Conservation (phyloP, 92 coral and sea anemone species). For the Pocillopora meandrina region DNA sequence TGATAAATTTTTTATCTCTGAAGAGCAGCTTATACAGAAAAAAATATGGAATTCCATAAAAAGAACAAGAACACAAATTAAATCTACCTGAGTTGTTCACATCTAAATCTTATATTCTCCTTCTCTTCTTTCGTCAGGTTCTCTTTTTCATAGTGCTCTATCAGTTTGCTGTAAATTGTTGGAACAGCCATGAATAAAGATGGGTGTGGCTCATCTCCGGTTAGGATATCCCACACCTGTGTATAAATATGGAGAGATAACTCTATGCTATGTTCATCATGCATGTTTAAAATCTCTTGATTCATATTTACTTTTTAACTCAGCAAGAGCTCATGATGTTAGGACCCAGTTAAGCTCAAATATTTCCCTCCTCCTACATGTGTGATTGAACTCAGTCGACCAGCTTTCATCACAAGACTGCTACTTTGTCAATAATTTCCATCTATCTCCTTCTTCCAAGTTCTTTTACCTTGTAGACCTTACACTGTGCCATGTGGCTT, state of each 20-base stretch:
- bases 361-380: too few relatives aligned
- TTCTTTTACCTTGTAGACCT: too few relatives aligned
- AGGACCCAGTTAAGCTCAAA: too few relatives aligned
- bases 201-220: conserved; percentile 48
- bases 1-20: too few relatives aligned
- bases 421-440: too few relatives aligned
- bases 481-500: too few relatives aligned
- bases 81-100: conserved; percentile 69
- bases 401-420: too few relatives aligned
- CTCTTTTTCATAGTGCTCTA: conserved; percentile 51
- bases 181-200: conserved; percentile 95
- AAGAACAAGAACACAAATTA: not conserved
- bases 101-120: conserved; percentile 44
- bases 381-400: too few relatives aligned
- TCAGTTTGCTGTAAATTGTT: conserved; percentile 85
- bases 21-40: not conserved
- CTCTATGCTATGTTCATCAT: not conserved
- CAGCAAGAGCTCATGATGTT: too few relatives aligned
- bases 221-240: conserved; percentile 80
- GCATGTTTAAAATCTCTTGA: too few relatives aligned
- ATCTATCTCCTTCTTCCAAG: too few relatives aligned
- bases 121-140: conserved; percentile 44
- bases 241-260: not conserved
- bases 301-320: too few relatives aligned
- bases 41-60: not conserved